These are phyloP conservation scores for Liolophura sinensis DNA, from an alignment of 1,140 invertebrate genomes.

Conservation along the genomic window DNA sequence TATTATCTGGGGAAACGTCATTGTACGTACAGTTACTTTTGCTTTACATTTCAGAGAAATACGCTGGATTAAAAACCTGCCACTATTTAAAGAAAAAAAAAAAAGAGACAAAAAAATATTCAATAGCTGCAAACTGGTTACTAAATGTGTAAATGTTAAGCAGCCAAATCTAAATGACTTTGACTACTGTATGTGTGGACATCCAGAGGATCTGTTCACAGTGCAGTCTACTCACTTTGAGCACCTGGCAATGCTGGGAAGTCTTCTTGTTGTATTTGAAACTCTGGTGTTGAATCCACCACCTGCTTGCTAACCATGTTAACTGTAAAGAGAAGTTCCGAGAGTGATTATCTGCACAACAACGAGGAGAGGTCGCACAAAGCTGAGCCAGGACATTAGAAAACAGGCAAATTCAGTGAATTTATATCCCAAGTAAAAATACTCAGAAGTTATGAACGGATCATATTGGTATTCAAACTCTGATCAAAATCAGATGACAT, in stretches of 20 bases:
- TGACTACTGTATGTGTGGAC: too few species aligned
- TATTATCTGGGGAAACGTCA: too few species aligned
- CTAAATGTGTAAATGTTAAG: neutral
- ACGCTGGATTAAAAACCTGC: too few species aligned
- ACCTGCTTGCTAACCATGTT: slow-evolving; percentile 63
- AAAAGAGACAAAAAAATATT: too few species aligned
- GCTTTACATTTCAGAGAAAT: too few species aligned
- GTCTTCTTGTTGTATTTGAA: slow-evolving; percentile 97
- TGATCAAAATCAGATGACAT: too few species aligned
- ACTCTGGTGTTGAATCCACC: slow-evolving; percentile 68
- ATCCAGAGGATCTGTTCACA: too few species aligned
- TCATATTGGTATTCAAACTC: too few species aligned
- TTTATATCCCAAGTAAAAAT: neutral
- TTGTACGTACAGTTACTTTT: too few species aligned
- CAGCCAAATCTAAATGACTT: neutral
- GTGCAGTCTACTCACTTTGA: slow-evolving; percentile 50
- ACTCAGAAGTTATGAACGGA: slow-evolving; percentile 1
- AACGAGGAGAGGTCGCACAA: slow-evolving; percentile 7
- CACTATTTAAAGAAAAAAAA: too few species aligned
- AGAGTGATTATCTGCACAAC: slow-evolving; percentile 25
- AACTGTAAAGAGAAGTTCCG: slow-evolving; percentile 28
- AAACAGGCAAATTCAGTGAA: neutral
- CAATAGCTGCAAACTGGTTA: too few species aligned
- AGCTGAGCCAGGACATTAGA: slow-evolving; percentile 8
- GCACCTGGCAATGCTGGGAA: slow-evolving; percentile 92